Evolutionary conservation across 2,113 vertebrate species (phyloP).

Genomic region (Heterochromis multidens): DNA sequence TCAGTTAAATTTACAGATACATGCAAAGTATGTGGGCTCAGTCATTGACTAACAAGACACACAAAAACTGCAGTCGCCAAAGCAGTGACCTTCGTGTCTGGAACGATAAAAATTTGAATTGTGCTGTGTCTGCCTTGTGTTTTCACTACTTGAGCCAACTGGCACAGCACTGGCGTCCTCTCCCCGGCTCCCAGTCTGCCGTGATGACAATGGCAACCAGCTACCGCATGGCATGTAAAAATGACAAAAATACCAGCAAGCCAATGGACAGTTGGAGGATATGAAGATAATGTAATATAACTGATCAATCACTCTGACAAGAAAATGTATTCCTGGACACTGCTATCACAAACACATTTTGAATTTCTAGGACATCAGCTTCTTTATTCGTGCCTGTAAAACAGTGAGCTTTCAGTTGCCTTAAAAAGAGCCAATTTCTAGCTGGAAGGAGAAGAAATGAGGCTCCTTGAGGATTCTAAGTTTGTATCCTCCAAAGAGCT

Average conservation of each 20-base stretch:
- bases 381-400: background rate
- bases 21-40: conserved; percentile 13
- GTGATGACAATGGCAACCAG: conserved; percentile 72
- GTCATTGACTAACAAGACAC: conserved; percentile 48
- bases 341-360: background rate
- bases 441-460: conserved; percentile 13
- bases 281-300: conserved; percentile 42
- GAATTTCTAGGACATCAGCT: conserved; percentile 3
- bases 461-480: conserved; percentile 30
- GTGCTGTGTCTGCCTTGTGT: conserved; percentile 76
- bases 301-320: conserved; percentile 11
- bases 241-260: conserved; percentile 62
- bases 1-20: background rate
- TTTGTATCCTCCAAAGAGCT: conserved; percentile 42
- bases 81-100: conserved; percentile 74
- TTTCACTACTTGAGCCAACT: conserved; percentile 74
- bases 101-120: conserved; percentile 72
- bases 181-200: conserved; percentile 72
- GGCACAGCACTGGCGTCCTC: conserved; percentile 67
- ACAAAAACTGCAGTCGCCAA: conserved; percentile 47
- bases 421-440: conserved; percentile 3
- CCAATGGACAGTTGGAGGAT: conserved; percentile 62
- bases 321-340: background rate
- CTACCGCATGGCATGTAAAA: conserved; percentile 67
- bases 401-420: conserved; percentile 1